Evolutionary conservation across 2,888 invertebrate genomes (phyloP), one percentile per base, ranked within the genome.

Genomic region (Drosophila differens): DNA sequence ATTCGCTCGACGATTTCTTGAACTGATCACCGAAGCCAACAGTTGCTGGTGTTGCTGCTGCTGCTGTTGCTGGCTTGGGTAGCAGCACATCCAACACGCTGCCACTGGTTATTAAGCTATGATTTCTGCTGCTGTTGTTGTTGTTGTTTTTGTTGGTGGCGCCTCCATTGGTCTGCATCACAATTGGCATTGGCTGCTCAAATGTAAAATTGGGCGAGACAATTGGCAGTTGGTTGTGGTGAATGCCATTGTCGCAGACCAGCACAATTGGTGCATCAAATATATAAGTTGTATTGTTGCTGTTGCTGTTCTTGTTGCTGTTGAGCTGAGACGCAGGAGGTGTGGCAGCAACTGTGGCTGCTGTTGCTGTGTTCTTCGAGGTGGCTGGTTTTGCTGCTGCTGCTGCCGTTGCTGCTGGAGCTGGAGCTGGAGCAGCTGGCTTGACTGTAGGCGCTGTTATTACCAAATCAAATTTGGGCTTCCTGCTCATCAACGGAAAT

Each of bases 181-280:
- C 95, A 95, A 94, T 91, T 41, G 88, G 77, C 2, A 94, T 80
- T 14, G 95, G 95, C 64, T 94, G 94, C 79, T 95, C 95, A 82
- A 95, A 95, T 78, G 94, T 95, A 71, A 95, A 95, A 78, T 94
- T 94, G 9, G 47, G 76, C 94, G 95, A 25, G 94, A 25, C 93
- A 93, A 65, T 93, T 41, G 35, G 41, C 37, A 51, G 28, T 7
- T 51, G 19, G 22, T 7, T 19, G 10, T 30, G 25, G 22, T 16
- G 47, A 25, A 16, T 25, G 16, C 25, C 57, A 39, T 35, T 52
- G 55, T 47, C 32, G 44, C 37, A 28, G 94, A 84, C 25, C 3
- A 44, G 32, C 1, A 6, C n/a, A 12, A 95, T 89, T 1, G 95
- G 95, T 69, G 94, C 93, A 22, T 94, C 93, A 88, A 95, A 95